These are phyloP conservation scores for Oryzias dopingdopingensis DNA, from an alignment of 2,797 vertebrate species.

Conservation along the genomic window DNA sequence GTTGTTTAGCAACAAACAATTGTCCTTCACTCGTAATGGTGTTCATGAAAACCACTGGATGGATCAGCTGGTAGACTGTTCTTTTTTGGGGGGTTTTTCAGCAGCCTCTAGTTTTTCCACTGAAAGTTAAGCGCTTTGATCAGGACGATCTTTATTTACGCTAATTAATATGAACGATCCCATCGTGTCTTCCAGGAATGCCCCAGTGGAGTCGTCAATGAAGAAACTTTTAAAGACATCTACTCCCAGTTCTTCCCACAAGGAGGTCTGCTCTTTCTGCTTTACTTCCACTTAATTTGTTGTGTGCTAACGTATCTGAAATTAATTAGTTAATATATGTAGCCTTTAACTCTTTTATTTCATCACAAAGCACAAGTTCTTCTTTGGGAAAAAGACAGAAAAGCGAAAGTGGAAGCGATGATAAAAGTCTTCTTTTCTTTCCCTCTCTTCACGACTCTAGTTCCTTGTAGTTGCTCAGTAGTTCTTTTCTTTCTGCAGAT, in stretches of 20 bases:
- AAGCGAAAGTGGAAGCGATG: constrained; percentile 29
- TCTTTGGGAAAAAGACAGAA: constrained; percentile 27
- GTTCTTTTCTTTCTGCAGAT: constrained; percentile 70
- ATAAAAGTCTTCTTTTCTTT: constrained; percentile 22
- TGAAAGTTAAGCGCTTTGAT: neutral
- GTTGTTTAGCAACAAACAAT: constrained; percentile 21
- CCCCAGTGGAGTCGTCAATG: constrained; percentile 96
- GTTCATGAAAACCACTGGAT: constrained; percentile 19
- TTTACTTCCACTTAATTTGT: constrained; percentile 7
- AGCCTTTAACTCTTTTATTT: constrained; percentile 23
- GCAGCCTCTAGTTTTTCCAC: neutral
- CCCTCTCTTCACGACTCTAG: constrained; percentile 13
- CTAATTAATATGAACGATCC: constrained; percentile 4
- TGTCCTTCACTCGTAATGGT: constrained; percentile 8
- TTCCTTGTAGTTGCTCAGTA: constrained; percentile 36
- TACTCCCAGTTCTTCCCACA: constrained; percentile 99
- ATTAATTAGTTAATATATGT: constrained; percentile 6
- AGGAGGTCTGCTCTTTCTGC: constrained; percentile 85
- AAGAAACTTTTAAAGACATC: constrained; percentile 98
- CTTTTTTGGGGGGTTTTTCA: neutral
- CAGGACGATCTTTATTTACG: neutral
- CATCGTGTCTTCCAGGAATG: constrained; percentile 84
- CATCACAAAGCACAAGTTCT: constrained; percentile 41
- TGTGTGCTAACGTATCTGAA: too few species aligned
- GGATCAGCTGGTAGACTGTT: constrained; percentile 8